Evolutionary conservation across 2,888 invertebrate species (phyloP).

Genomic region (Temnothorax unifasciatus): DNA sequence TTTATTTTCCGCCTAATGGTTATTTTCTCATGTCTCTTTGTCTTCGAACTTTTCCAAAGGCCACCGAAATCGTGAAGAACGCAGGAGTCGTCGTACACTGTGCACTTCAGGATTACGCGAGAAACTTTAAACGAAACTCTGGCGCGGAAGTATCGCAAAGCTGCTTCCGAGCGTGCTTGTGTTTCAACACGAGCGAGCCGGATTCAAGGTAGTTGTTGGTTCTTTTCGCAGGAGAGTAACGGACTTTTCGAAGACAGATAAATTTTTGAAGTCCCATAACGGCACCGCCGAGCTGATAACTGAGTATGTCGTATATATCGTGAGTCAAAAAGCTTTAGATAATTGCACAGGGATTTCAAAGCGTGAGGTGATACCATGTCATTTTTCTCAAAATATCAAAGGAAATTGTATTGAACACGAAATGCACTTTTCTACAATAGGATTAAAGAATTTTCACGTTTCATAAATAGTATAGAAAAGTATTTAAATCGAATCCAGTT

Average conservation of each 20-base stretch:
- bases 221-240: slow-evolving; percentile 49
- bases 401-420: neutral
- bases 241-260: slow-evolving; percentile 53
- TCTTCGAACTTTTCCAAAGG: slow-evolving; percentile 50
- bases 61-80: slow-evolving; percentile 61
- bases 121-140: slow-evolving; percentile 78
- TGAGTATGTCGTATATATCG: slow-evolving; percentile 12
- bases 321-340: slow-evolving; percentile 33
- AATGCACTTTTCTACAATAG: neutral
- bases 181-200: slow-evolving; percentile 39
- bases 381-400: slow-evolving; percentile 22
- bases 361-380: neutral
- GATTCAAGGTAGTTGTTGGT: slow-evolving; percentile 51
- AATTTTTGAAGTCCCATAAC: slow-evolving; percentile 56
- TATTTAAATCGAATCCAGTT: neutral
- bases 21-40: slow-evolving; percentile 43
- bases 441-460: neutral
- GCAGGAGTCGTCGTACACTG: slow-evolving; percentile 62
- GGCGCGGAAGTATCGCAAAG: slow-evolving; percentile 73
- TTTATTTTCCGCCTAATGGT: slow-evolving; percentile 44
- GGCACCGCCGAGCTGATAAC: slow-evolving; percentile 39
- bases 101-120: slow-evolving; percentile 78
- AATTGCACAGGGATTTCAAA: slow-evolving; percentile 26
- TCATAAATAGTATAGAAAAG: neutral
- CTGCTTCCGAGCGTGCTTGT: slow-evolving; percentile 61